Base-by-base conservation (phyloP, 2,797 vertebrate genomes). In the Phoxinus dragarum region DNA sequence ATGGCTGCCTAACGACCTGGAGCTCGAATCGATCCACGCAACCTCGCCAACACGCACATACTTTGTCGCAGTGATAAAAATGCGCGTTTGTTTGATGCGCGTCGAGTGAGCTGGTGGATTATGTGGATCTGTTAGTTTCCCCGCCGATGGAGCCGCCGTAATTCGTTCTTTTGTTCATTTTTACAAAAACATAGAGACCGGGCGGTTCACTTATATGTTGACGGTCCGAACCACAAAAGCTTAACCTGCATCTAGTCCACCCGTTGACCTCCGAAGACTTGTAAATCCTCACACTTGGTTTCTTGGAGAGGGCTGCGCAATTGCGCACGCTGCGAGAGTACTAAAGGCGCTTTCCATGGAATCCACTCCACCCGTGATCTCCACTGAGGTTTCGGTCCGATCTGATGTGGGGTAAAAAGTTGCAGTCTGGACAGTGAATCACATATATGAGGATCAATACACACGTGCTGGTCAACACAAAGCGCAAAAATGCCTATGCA, bases 401-500 rank as follows among this genome's bases (percentile, higher is more conserved):
- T 84, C 89, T 89, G 86, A 92, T 92, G 93, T 91, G 40, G 87
- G 88, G 84, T 84, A 88, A 90, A 92, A 93, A 94, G 92, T 93
- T 92, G 83, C 87, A 81, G 42, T 89, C 90, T 88, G 91, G 86
- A 90, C 88, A 86, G 85, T 89, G 90, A 93, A 91, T 90, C 89
- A 90, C 44, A 52, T 95, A 91, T 92, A 95, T 95, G 95, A 94
- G 81, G 91, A 94, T 90, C 89, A 64, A 88, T 90, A 91, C 85
- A 89, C 92, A 89, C 88, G 92, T 91, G 91, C 91, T 92, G 91
- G 91, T 81, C 86, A 42, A 90, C 91, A 93, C 91, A 93, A 93
- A 94, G 95, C 94, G 95, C 95, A 96, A 95, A 92, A 93, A 99
- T 99, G 98, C 98, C 97, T 94, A 97, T 98, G 97, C 97, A 98